Percentiles rank a stretch among this genome's conserved stretches.
Conservation (phyloP, 2,113 vertebrate species). For the Formicarius rufipectus region DNA sequence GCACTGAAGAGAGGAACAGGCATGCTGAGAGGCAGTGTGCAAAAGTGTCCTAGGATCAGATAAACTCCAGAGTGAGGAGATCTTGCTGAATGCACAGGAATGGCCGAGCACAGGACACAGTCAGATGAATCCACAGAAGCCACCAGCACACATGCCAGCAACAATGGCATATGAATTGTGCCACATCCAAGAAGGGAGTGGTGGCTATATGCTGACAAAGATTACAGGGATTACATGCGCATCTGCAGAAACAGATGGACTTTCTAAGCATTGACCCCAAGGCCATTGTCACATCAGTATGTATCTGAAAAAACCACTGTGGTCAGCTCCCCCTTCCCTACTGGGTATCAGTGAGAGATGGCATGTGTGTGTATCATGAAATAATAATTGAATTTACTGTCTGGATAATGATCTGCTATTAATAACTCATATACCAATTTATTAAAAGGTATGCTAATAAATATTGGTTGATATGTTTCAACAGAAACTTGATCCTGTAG, state of each 20-base stretch:
- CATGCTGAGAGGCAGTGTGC: not conserved
- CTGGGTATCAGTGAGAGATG: fast-evolving
- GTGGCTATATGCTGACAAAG: not conserved
- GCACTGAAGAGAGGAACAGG: not conserved
- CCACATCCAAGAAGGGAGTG: not conserved
- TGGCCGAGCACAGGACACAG: not conserved
- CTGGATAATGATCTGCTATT: not conserved
- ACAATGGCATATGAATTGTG: fast-evolving
- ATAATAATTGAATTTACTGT: not conserved
- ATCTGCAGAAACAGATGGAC: not conserved
- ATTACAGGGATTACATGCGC: not conserved
- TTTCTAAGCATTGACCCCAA: not conserved
- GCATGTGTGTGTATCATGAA: not conserved
- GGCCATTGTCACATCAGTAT: not conserved
- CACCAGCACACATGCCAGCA: not conserved
- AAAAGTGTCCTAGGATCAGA: not conserved
- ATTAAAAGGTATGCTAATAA: not conserved
- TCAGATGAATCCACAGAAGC: not conserved
- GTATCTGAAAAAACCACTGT: not conserved
- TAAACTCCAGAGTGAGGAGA: not conserved
- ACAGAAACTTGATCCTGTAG: not conserved
- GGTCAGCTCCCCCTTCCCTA: not conserved
- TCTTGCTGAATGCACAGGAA: not conserved
- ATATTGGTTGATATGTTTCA: not conserved
- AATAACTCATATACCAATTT: not conserved